Percentiles rank a stretch among this genome's conserved stretches.
These are phyloP conservation scores for Coenonympha glycerion DNA, from an alignment of 2,888 invertebrate species.

Conservation along the genomic window DNA sequence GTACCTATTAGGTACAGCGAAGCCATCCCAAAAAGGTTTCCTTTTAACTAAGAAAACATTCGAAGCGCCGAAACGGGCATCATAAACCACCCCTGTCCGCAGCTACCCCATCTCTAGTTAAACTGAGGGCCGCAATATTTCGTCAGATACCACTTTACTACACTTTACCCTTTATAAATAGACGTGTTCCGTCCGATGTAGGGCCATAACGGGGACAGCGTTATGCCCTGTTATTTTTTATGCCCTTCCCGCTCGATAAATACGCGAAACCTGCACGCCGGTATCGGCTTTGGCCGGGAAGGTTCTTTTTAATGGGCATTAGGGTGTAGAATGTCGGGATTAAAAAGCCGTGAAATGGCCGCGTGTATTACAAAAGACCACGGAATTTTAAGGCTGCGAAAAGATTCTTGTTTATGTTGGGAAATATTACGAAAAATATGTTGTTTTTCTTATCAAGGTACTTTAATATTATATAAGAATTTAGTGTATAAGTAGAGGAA, in stretches of 20 bases:
- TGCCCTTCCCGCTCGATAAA: slow-evolving; percentile 26
- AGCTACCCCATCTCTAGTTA: slow-evolving; percentile 22
- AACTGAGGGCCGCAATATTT: slow-evolving; percentile 26
- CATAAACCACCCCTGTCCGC: slow-evolving; percentile 17
- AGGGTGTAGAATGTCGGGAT: slow-evolving; percentile 2
- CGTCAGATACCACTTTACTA: slow-evolving; percentile 23
- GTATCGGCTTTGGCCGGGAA: slow-evolving; percentile 16
- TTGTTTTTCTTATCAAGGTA: too few species aligned
- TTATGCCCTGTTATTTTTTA: slow-evolving; percentile 29
- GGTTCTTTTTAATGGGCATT: slow-evolving; percentile 17
- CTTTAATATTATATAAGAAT: too few species aligned
- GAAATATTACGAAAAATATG: too few species aligned
- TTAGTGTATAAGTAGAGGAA: too few species aligned
- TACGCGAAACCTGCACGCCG: slow-evolving; percentile 15
- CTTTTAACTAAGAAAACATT: slow-evolving; percentile 12
- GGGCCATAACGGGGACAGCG: slow-evolving; percentile 24
- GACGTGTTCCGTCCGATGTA: slow-evolving; percentile 25
- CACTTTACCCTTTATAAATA: slow-evolving; percentile 27
- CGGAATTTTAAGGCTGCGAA: not conserved
- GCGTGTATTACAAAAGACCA: slow-evolving; percentile 9
- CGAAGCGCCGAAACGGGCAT: not conserved
- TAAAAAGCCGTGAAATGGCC: slow-evolving; percentile 6
- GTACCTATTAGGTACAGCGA: too few species aligned
- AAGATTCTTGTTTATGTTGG: not conserved
- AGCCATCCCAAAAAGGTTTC: not conserved